Evolutionary conservation across 1,140 invertebrate species (phyloP).

Genomic region (Diachasma alloeum): DNA sequence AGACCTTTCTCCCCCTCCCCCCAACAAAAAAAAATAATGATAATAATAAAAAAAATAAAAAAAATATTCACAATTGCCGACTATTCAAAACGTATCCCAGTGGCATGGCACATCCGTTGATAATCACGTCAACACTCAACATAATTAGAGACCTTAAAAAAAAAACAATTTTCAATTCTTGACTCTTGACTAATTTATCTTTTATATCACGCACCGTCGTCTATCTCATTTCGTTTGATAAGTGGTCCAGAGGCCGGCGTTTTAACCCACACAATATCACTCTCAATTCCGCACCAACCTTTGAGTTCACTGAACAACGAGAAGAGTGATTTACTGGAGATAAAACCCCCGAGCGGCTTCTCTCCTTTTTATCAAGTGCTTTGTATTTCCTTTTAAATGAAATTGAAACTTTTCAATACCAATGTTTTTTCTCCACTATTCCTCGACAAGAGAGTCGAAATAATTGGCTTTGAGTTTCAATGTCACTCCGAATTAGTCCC

Average conservation of each 20-base stretch:
- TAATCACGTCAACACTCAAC: background rate
- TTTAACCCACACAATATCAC: background rate
- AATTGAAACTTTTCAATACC: background rate
- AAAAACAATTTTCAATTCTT: background rate
- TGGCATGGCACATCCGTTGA: background rate
- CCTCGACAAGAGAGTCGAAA: background rate
- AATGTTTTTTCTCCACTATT: background rate
- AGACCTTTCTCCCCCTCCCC: background rate
- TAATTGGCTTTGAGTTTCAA: no score
- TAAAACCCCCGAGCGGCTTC: background rate
- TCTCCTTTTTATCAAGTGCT: background rate
- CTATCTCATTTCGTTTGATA: background rate
- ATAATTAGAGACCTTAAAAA: background rate
- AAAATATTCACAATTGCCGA: background rate
- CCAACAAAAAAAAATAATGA: no score
- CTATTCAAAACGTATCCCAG: background rate
- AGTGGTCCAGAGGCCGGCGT: slow-evolving; percentile 2
- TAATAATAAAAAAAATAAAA: slow-evolving; percentile 5
- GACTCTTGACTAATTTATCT: background rate
- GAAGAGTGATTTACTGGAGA: background rate
- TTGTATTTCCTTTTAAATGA: background rate
- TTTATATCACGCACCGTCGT: background rate
- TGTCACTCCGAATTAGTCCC: no score
- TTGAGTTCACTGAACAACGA: background rate
- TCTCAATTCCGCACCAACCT: background rate